A percentile compares a stretch with the other conserved stretches of the same genome.
These are phyloP conservation scores for Agriotes lineatus DNA, from an alignment of 2,888 invertebrate genomes.

Conservation along the genomic window DNA sequence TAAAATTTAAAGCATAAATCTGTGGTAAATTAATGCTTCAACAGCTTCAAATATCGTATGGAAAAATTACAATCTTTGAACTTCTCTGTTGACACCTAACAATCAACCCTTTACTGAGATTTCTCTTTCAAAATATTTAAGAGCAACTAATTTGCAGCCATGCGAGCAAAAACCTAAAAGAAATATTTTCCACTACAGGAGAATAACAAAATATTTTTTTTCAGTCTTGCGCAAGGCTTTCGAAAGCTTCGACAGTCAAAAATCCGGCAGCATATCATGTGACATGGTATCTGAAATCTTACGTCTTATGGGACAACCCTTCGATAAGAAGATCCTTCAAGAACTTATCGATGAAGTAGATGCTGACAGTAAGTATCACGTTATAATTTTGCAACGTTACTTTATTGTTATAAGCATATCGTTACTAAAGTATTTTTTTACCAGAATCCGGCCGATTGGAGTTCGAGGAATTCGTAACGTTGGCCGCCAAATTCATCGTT, in stretches of 20 bases:
- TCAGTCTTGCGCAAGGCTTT: conserved; percentile 94
- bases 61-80: too few species aligned
- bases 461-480: conserved; percentile 95
- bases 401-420: too few species aligned
- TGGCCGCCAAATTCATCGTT: conserved; percentile 97
- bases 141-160: too few species aligned
- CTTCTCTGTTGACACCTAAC: too few species aligned
- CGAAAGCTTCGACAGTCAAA: conserved; percentile 95
- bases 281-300: conserved; percentile 96
- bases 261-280: conserved; percentile 93
- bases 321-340: conserved; percentile 95
- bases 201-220: conserved; percentile 55
- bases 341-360: conserved; percentile 98
- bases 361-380: conserved; percentile 94
- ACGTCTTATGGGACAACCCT: conserved; percentile 96
- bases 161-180: too few species aligned
- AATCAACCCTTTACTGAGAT: too few species aligned
- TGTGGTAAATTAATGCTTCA: too few species aligned
- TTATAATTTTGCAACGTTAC: too few species aligned
- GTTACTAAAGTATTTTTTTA: neutral
- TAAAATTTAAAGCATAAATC: too few species aligned
- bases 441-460: conserved; percentile 95
- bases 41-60: too few species aligned
- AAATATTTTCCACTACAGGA: too few species aligned
- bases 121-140: too few species aligned